Base-by-base conservation (phyloP, 2,888 invertebrate genomes). In the Eupithecia tripunctaria region DNA sequence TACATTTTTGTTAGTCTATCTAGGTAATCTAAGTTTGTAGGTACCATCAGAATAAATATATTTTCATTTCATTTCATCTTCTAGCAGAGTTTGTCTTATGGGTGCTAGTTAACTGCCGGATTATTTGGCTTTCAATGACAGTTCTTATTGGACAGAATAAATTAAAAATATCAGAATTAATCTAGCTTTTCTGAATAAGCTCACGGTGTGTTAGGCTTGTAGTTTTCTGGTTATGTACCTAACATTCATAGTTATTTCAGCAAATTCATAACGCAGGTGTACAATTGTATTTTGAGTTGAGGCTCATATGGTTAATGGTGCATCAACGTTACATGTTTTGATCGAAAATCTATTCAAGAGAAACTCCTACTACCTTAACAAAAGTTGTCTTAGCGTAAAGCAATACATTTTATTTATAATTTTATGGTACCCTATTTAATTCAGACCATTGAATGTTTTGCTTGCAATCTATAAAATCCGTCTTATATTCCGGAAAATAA, bases 241-340 rank as follows among this genome's bases (percentile, higher is more conserved):
- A 56, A 25, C 56, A 56, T 14, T 25, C 56, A 4, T 14, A 56
- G 56, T 56, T 56, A 56, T 56, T 56, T 25, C 56, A 56, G 25
- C 25, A 56, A 56, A 56, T 56, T 25, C 56, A 25, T 56, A 56
- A 25, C 56, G 56, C 56, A 56, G 56, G 56, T 12, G 25, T 56
- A 14, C 25, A 4, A 25, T 56, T 56, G 51, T 21, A 14, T 25
- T 56, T 14, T 56, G 1, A 56, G 4, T 14, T 56, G 1, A 56
- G 4, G 21, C 1, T 51, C 51, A 25, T 25, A 25, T 56, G 25
- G 12, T 25, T 56, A 51, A 21, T 47, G 36, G 7, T n/a, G n/a
- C n/a, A n/a, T n/a, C n/a, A n/a, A n/a, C 3, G 2, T 47, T n/a
- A 47, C n/a, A 2, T n/a, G n/a, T n/a, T 43, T 51, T 51, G 51